Base-by-base conservation (phyloP, 2,888 invertebrate genomes). In the Loripinus fragilis region DNA sequence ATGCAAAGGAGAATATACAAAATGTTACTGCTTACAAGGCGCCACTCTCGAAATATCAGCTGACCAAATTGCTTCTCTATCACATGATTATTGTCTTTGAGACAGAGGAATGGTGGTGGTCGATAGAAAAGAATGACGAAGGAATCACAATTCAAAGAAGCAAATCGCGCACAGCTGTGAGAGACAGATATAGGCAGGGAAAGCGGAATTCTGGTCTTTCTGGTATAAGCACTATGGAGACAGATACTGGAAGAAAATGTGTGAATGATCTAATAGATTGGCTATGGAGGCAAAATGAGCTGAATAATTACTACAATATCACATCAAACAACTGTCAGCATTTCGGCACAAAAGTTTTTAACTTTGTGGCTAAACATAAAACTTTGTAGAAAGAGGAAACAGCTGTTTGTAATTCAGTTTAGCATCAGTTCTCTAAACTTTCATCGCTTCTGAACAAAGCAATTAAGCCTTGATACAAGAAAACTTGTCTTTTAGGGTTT, bases 91-190 rank as follows among this genome's bases (percentile, higher is more conserved):
- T 76, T 23, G 38, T 76, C 0, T 76, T 76, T 38, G 35, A 71
- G 50, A 66, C 76, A 20, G 30, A 71, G 12, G 41, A 30, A 12
- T 76, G 67, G 66, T 76, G 50, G 45, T 71, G 71, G 76, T 71
- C 76, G 25, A 76, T 76, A 30, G 76, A 76, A 50, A 71, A 76
- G 23, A 35, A 76, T 25, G 15, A 25, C 17, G 71, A 71, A 35
- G 76, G 71, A 15, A 76, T 71, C n/a, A 71, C 71, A 12, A 76
- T 76, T 38, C 76, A 76, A 66, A 35, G 71, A 71, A 71, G 71
- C 23, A 50, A 66, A 7, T n/a, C 2, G 23, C 15, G n/a, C 12
- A 20, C 15, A 10, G 65, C 50, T 52, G 71, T 76, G 12, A 45
- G 28, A 20, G 30, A 66, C 20, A 50, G 25, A 20, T 71, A 71